These are phyloP conservation scores for Philonicus albiceps DNA, from an alignment of 2,888 invertebrate genomes.

Conservation along the genomic window DNA sequence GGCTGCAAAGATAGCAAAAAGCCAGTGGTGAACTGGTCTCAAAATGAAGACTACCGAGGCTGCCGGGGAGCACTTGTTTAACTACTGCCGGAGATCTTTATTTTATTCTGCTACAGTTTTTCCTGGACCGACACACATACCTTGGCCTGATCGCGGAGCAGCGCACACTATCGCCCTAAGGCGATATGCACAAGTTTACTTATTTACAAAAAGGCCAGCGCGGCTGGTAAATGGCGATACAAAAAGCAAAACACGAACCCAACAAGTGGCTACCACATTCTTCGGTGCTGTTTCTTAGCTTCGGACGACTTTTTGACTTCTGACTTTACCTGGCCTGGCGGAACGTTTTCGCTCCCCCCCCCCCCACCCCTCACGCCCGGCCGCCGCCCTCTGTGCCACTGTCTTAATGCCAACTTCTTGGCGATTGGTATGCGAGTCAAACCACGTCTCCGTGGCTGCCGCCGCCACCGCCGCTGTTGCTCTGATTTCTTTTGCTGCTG, in stretches of 20 bases:
- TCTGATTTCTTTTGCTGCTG: constrained; percentile 42
- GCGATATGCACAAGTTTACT: constrained; percentile 36
- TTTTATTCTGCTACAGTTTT: constrained; percentile 42
- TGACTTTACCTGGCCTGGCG: constrained; percentile 50
- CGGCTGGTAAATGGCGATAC: constrained; percentile 32
- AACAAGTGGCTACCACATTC: constrained; percentile 53
- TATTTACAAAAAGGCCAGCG: constrained; percentile 32
- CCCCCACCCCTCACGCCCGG: not conserved
- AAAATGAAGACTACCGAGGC: constrained; percentile 36
- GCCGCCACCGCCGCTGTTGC: not conserved
- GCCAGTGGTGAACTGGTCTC: constrained; percentile 26
- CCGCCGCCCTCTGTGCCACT: not conserved
- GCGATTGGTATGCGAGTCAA: constrained; percentile 41
- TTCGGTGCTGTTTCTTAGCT: constrained; percentile 49
- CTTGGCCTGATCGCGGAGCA: not conserved
- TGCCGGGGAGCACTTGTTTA: constrained; percentile 38
- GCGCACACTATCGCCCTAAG: not conserved
- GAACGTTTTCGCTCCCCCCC: constrained; percentile 6
- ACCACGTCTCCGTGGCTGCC: not conserved
- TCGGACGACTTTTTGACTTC: constrained; percentile 52
- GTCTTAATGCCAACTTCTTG: constrained; percentile 12
- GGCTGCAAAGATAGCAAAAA: constrained; percentile 17
- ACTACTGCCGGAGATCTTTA: constrained; percentile 42
- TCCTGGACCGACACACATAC: constrained; percentile 30
- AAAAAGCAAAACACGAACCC: constrained; percentile 50